phyloP scores from a whole-genome alignment of 2,113 vertebrate species.

The Progne subis region DNA sequence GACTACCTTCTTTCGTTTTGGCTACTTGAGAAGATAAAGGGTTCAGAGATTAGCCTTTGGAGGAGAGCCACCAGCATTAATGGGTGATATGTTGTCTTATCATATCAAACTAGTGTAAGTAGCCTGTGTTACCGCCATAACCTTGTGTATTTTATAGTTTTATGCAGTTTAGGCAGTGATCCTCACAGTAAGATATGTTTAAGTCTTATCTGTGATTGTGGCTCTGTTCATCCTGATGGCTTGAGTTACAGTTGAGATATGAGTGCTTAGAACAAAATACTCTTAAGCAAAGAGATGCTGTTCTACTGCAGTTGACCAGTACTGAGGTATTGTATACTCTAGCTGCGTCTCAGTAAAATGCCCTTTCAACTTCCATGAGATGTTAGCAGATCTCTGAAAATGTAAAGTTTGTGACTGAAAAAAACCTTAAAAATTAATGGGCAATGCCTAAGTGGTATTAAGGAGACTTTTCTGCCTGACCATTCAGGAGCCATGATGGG shows the following conservation, averaged over 20 bases:
- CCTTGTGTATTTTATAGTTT: background rate
- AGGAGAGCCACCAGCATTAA: background rate
- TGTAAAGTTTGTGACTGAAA: background rate
- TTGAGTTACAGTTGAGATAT: background rate
- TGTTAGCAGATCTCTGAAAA: background rate
- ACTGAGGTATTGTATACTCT: background rate
- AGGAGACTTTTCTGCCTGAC: background rate
- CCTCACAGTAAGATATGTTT: background rate
- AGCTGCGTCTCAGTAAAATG: background rate
- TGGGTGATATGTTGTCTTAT: background rate
- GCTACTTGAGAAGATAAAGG: background rate
- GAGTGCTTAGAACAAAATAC: background rate
- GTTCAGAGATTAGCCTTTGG: background rate
- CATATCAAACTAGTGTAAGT: background rate
- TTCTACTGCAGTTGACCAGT: background rate
- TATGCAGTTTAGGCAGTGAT: background rate
- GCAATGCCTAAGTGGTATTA: accelerated
- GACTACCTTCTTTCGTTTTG: background rate
- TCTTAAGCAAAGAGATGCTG: background rate
- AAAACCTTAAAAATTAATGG: background rate
- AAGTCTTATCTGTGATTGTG: background rate
- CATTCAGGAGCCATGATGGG: background rate
- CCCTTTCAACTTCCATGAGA: background rate
- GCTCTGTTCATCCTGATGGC: background rate
- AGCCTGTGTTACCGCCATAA: background rate